Evolutionary conservation across 1,140 invertebrate species (phyloP).

Genomic region (Nephila pilipes): DNA sequence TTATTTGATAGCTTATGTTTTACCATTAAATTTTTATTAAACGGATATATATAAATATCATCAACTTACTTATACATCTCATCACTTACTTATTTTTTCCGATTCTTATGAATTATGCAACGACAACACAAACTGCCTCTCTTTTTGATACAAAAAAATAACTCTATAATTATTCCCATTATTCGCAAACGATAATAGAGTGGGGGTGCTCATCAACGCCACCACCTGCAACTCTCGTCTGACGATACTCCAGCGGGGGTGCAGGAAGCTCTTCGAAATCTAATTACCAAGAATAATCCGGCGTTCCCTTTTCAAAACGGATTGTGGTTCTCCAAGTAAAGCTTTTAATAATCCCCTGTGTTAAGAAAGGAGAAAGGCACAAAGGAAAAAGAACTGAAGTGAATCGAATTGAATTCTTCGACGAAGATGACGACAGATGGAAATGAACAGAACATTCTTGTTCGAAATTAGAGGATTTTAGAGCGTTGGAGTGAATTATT

Average conservation of each 20-base stretch:
- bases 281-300: constrained; percentile 53
- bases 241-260: background rate
- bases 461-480: background rate
- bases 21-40: too few relatives aligned
- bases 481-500: background rate
- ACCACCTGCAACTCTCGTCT: background rate
- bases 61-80: background rate
- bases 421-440: background rate
- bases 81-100: background rate
- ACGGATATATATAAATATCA: background rate
- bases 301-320: background rate
- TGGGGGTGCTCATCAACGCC: background rate
- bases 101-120: background rate
- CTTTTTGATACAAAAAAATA: background rate
- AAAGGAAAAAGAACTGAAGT: background rate
- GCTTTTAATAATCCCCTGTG: constrained; percentile 10
- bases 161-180: background rate
- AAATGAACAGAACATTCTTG: background rate
- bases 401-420: background rate
- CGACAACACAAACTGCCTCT: background rate
- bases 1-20: too few relatives aligned
- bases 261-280: constrained; percentile 2
- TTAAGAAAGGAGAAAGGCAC: background rate
- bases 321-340: constrained; percentile 37
- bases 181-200: constrained; percentile 7